A percentile compares a stretch with the other conserved stretches of the same genome.
Evolutionary conservation across 2,888 invertebrate genomes (phyloP).

Genomic region (Latrodectus elegans): DNA sequence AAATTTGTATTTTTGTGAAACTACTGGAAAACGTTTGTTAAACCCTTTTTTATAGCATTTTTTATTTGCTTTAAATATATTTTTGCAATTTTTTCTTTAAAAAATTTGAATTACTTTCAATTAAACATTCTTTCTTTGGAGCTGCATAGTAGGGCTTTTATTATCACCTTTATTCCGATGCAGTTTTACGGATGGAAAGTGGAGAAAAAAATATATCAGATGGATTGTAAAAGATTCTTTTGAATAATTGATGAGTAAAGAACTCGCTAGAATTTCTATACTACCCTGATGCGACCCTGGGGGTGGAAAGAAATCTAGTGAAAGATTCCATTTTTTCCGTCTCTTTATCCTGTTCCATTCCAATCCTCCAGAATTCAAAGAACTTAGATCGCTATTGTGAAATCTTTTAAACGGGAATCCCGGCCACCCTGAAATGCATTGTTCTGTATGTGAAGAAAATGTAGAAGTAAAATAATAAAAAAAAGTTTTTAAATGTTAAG

Average conservation of each 20-base stretch:
- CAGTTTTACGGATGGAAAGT: constrained; percentile 8
- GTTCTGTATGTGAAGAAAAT: constrained; percentile 11
- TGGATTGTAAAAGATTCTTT: constrained; percentile 47
- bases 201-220: constrained; percentile 4
- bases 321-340: constrained; percentile 36
- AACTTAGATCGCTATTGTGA: constrained; percentile 33
- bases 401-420: constrained; percentile 54
- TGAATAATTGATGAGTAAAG: constrained; percentile 66
- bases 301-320: constrained; percentile 27
- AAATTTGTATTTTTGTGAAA: too few species aligned
- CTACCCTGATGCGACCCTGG: constrained; percentile 18
- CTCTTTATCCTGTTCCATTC: constrained; percentile 53
- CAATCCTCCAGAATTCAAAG: constrained; percentile 21
- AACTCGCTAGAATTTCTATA: constrained; percentile 56
- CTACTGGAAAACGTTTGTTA: not conserved
- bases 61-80: not conserved
- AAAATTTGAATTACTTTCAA: constrained; percentile 26
- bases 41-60: not conserved
- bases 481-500: not conserved
- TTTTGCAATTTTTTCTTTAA: not conserved
- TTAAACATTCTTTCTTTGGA: constrained; percentile 20
- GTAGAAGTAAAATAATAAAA: not conserved
- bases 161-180: constrained; percentile 48
- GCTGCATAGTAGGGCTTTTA: constrained; percentile 8
- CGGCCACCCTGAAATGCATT: constrained; percentile 37